Evolutionary conservation across 2,888 invertebrate species (phyloP), one percentile per base, ranked within the genome.

Genomic region (Steinernema scapterisci): DNA sequence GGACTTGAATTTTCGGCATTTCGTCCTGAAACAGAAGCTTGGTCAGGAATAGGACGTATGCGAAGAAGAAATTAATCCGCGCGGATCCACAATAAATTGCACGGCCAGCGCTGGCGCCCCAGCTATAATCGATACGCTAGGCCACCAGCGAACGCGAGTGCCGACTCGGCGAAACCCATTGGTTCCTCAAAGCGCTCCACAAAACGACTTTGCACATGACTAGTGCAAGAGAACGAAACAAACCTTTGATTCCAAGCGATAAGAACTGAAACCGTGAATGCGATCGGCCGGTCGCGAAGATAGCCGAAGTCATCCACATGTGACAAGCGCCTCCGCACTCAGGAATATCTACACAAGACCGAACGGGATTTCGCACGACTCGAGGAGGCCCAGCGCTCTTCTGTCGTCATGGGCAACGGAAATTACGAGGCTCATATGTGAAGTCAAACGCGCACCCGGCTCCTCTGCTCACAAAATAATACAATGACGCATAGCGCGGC

Each of bases 1-100:
- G 78, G 27, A 81, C 72, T 44, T 73, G 46, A 44, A 81, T 81
- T 44, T 80, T 79, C 23, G 51, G 71, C 46, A 71, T 71, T 48
- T 48, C 16, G 3, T 16, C 7, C 48, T n/a, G 19, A 48, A 48
- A 16, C 7, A 44, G 16, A 11, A 44, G 7, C 16, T 44, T 44
- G 7, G 7, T 44, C 7, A 44, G 16, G 16, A 44, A 11, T 44
- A 16, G 45, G 9, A 44, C 16, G 16, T 16, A 19, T 3, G 48
- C 5, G 19, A 48, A 16, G 19, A 48, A 48, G 45, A 48, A 48
- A 48, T 16, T 48, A 48, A n/a, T 48, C 16, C 38, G 38, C 38
- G 38, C 48, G 48, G 19, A 48, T 19, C 48, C 48, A 48, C 48
- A 48, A 48, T 48, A 19, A 48, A 48, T n/a, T 19, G 48, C 48